phyloP scores from a whole-genome alignment of 1,140 invertebrate genomes.

The Lanistes nyassanus region DNA sequence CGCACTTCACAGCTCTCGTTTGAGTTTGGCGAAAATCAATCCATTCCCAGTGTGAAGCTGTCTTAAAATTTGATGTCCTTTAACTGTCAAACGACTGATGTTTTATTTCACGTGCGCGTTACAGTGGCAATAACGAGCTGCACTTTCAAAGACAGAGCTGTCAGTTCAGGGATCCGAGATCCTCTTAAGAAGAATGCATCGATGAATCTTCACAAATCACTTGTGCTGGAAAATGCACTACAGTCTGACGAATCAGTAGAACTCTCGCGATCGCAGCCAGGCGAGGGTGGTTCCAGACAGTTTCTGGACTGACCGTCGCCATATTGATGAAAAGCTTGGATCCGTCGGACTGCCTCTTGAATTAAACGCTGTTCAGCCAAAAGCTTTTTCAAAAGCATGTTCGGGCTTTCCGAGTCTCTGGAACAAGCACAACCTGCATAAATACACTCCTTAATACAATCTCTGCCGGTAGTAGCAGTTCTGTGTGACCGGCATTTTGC shows the following conservation, averaged over 20 bases:
- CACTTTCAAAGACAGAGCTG: too few relatives aligned
- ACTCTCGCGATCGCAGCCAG: slow-evolving; percentile 2
- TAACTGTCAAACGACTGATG: too few relatives aligned
- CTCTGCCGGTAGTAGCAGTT: neutral
- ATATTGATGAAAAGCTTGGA: slow-evolving; percentile 25
- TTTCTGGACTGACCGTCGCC: neutral
- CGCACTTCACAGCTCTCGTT: too few relatives aligned
- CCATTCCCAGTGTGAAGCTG: too few relatives aligned
- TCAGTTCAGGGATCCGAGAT: too few relatives aligned
- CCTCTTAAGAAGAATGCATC: too few relatives aligned
- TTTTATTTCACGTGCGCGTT: too few relatives aligned
- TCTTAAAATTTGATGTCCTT: too few relatives aligned
- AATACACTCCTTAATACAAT: neutral
- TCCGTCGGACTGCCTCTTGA: slow-evolving; percentile 42
- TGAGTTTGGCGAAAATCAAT: too few relatives aligned
- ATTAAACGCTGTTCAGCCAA: slow-evolving; percentile 45
- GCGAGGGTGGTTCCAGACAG: neutral
- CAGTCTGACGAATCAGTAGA: slow-evolving; percentile 12
- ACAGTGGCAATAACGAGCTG: too few relatives aligned
- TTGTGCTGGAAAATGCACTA: slow-evolving; percentile 21
- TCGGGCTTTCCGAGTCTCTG: slow-evolving; percentile 15
- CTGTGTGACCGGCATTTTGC: neutral
- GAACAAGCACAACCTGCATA: neutral
- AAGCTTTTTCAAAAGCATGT: slow-evolving; percentile 34
- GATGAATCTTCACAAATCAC: slow-evolving; percentile 6